Evolutionary conservation across 2,797 vertebrate genomes (phyloP).

Genomic region (Crocodylus rhombifer): DNA sequence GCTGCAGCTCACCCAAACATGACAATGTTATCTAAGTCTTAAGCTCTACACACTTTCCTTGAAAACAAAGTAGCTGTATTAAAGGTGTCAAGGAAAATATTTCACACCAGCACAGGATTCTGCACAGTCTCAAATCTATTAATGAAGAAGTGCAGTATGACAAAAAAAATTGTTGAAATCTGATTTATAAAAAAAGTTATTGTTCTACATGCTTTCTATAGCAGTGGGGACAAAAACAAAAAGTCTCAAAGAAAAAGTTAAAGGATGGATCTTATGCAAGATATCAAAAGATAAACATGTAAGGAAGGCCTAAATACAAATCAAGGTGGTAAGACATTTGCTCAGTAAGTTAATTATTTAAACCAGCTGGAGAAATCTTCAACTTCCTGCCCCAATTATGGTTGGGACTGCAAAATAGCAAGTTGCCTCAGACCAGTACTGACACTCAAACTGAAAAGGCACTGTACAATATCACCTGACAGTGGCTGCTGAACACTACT

Average conservation of each 20-base stretch:
- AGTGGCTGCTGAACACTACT: neutral
- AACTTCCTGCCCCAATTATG: neutral
- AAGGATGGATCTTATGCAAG: neutral
- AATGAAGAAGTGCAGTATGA: neutral
- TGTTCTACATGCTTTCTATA: neutral
- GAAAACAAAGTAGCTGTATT: neutral
- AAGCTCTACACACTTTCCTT: neutral
- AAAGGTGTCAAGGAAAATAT: neutral
- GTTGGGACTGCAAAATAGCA: neutral
- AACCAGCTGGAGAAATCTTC: neutral
- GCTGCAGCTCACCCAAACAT: neutral
- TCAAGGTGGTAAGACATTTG: neutral
- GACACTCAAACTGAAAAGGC: neutral
- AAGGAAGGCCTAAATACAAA: neutral
- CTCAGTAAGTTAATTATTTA: neutral
- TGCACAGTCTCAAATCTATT: neutral
- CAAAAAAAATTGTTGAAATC: constrained; percentile 7
- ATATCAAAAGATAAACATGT: neutral
- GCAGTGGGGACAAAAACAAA: neutral
- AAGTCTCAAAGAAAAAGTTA: neutral
- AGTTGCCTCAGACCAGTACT: neutral
- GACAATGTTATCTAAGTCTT: neutral
- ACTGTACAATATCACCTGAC: neutral
- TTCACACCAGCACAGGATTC: neutral
- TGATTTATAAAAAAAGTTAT: neutral